These are phyloP conservation scores for Chromobotia macracanthus DNA, from an alignment of 2,797 vertebrate genomes.

Conservation along the genomic window DNA sequence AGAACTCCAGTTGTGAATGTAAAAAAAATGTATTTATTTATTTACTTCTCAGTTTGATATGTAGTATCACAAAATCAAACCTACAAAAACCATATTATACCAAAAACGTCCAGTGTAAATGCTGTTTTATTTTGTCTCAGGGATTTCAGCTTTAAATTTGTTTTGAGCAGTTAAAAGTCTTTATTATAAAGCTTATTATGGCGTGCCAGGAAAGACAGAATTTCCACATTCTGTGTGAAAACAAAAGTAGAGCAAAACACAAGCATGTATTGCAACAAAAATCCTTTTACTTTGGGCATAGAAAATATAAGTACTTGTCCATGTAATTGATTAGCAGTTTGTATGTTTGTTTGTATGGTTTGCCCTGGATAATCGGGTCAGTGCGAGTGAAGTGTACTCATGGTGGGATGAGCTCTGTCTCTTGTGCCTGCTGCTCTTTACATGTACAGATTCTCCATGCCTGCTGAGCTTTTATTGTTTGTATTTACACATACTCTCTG, in stretches of 20 bases:
- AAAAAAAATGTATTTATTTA: conserved; percentile 6
- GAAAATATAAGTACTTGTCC: conserved; percentile 11
- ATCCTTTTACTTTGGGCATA: background rate
- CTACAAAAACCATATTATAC: background rate
- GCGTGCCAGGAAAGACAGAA: background rate
- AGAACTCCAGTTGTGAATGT: too few species aligned
- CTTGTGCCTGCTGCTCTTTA: conserved; percentile 74
- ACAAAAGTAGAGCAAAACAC: conserved; percentile 8
- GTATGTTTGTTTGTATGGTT: conserved; percentile 9
- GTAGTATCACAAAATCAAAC: background rate
- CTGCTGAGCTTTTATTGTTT: conserved; percentile 38
- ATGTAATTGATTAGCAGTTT: background rate
- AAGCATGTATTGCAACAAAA: conserved; percentile 9
- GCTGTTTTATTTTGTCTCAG: background rate
- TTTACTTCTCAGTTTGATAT: conserved; percentile 16
- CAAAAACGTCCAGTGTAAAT: conserved; percentile 23
- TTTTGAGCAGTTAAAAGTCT: conserved; percentile 17
- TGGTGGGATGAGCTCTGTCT: conserved; percentile 63
- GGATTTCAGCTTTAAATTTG: conserved; percentile 4
- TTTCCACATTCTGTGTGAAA: background rate
- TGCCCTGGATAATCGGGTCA: conserved; percentile 15
- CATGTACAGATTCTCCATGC: conserved; percentile 33
- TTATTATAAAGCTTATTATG: conserved; percentile 10
- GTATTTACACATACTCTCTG: conserved; percentile 92
- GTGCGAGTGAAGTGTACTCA: conserved; percentile 50